Evolutionary conservation across 2,113 vertebrate species (phyloP).

Genomic region (Nycticorax nycticorax): DNA sequence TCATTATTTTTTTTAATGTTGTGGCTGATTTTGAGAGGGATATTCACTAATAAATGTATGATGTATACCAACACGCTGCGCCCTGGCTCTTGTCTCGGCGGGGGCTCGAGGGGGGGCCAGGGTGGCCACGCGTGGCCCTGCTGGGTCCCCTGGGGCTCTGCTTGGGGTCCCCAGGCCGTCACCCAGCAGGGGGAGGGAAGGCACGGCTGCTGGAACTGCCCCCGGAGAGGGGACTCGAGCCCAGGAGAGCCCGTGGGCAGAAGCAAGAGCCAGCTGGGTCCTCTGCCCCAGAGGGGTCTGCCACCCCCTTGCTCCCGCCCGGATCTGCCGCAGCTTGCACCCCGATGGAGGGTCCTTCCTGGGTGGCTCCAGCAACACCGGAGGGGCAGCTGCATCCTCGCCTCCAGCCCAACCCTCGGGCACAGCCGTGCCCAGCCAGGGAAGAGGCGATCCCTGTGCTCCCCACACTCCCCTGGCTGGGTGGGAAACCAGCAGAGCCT

Average conservation of each 20-base stretch:
- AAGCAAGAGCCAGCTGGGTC: not conserved
- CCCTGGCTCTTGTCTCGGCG: not conserved
- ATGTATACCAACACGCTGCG: constrained; percentile 84
- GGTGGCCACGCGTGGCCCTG: not conserved
- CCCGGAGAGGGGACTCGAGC: too few relatives aligned
- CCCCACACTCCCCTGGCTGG: rapidly evolving
- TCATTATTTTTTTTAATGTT: constrained; percentile 99
- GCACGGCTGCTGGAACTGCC: too few relatives aligned
- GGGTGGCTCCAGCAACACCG: not conserved
- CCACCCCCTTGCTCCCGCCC: too few relatives aligned
- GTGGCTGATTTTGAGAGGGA: constrained; percentile 99
- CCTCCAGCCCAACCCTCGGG: not conserved
- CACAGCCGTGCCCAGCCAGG: too few relatives aligned
- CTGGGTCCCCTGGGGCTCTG: not conserved
- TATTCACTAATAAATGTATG: constrained; percentile 99
- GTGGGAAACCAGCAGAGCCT: too few relatives aligned
- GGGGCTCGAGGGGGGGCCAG: not conserved
- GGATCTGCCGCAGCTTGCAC: rapidly evolving
- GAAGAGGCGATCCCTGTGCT: rapidly evolving
- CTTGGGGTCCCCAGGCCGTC: too few relatives aligned
- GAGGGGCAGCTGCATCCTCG: not conserved
- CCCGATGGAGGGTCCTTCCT: rapidly evolving
- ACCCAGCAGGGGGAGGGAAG: rapidly evolving
- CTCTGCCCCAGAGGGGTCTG: not conserved
- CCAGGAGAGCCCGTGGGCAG: not conserved